Percentiles rank a stretch among this genome's conserved stretches.
Conservation (phyloP, 2,113 vertebrate genomes). For the Ammodytes marinus region DNA sequence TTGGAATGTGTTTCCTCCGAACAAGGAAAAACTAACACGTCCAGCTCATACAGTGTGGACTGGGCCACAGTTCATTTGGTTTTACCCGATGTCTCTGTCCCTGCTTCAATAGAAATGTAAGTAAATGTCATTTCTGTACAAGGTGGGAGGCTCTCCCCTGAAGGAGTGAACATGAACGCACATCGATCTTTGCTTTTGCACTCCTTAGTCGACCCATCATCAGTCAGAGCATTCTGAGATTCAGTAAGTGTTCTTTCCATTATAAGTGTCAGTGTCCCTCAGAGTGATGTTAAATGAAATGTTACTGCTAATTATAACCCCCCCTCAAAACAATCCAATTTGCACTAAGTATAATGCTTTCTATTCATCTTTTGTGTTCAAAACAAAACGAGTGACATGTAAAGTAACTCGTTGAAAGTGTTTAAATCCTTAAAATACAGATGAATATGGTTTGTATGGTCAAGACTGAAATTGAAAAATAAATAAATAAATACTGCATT, state of each 20-base stretch:
- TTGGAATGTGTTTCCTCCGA: slow-evolving; percentile 77
- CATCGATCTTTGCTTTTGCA: background rate
- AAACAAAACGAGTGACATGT: too few species aligned
- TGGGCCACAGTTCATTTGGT: slow-evolving; percentile 38
- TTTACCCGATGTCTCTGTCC: slow-evolving; percentile 2
- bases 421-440: too few species aligned
- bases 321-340: too few species aligned
- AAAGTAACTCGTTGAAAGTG: too few species aligned
- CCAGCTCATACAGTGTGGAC: slow-evolving; percentile 38
- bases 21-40: slow-evolving; percentile 61
- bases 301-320: too few species aligned
- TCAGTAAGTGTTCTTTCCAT: background rate
- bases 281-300: background rate
- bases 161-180: background rate
- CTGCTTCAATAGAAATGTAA: background rate
- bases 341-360: too few species aligned
- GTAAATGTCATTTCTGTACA: background rate
- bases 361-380: too few species aligned
- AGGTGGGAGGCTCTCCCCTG: background rate
- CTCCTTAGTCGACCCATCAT: background rate
- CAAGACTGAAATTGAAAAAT: too few species aligned
- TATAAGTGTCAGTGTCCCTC: background rate
- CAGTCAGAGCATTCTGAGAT: background rate
- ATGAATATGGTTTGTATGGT: too few species aligned
- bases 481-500: too few species aligned